A percentile compares a stretch with the other conserved stretches of the same genome.
Conservation (phyloP, 1,140 invertebrate species). For the Camponotus vicinus region DNA sequence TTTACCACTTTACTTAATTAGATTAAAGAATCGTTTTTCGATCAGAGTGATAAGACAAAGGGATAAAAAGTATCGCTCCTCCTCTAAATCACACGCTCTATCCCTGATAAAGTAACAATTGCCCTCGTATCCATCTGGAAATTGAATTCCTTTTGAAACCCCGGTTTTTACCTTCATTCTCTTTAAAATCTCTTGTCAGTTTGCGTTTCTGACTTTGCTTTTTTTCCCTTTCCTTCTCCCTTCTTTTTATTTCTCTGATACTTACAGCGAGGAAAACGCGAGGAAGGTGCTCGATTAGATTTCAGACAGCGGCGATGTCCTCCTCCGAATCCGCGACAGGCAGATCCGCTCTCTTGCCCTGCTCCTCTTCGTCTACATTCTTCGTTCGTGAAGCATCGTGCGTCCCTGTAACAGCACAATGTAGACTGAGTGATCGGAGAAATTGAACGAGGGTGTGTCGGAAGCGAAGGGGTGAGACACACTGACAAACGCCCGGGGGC, state of each 20-base stretch:
- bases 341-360: constrained; percentile 72
- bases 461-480: constrained; percentile 1
- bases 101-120: no score
- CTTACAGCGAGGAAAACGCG: constrained; percentile 75
- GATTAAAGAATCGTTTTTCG: no score
- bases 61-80: no score
- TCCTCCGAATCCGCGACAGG: constrained; percentile 76
- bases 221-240: background rate
- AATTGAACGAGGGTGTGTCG: constrained; percentile 20
- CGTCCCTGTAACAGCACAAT: constrained; percentile 68
- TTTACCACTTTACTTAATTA: no score
- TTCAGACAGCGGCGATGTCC: constrained; percentile 71
- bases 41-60: no score
- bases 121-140: no score
- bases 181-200: background rate
- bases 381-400: constrained; percentile 75
- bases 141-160: no score
- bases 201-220: background rate
- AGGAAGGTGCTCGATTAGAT: constrained; percentile 63
- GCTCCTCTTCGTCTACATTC: constrained; percentile 77
- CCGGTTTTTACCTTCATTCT: no score
- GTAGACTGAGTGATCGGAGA: background rate
- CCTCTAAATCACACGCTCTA: no score
- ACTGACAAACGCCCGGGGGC: constrained; percentile 7
- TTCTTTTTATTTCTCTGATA: constrained; percentile 30